Conservation (phyloP, 1,140 invertebrate species). For the Plutomurus gul region DNA sequence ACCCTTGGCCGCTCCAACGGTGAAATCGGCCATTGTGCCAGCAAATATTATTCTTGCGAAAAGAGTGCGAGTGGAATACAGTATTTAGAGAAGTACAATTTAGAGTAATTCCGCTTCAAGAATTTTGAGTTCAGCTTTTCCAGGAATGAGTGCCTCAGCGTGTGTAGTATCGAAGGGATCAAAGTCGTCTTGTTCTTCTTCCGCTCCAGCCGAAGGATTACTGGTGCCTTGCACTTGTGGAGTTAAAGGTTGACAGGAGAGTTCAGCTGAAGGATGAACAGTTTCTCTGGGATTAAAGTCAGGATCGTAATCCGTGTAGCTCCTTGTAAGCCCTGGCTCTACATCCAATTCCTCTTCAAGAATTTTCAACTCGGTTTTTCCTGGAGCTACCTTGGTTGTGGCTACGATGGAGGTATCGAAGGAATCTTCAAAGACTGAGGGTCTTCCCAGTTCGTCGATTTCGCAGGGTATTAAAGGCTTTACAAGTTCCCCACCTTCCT, state of each 20-base stretch:
- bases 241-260: conserved; percentile 6
- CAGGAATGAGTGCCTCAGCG: conserved; percentile 74
- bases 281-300: conserved; percentile 70
- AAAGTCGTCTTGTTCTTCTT: not conserved
- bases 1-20: conserved; percentile 40
- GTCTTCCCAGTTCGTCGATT: not conserved
- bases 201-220: not conserved
- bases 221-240: conserved; percentile 30
- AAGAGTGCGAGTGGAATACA: not conserved
- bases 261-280: not conserved
- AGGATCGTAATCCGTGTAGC: conserved; percentile 62
- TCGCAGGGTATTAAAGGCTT: not conserved
- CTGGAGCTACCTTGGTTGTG: conserved; percentile 73
- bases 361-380: conserved; percentile 63
- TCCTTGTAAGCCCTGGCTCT: conserved; percentile 24
- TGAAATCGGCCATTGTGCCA: not conserved
- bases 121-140: conserved; percentile 64
- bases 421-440: conserved; percentile 66
- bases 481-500: not conserved
- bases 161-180: conserved; percentile 88
- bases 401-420: conserved; percentile 77
- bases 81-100: conserved; percentile 31
- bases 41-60: not conserved
- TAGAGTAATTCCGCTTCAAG: conserved; percentile 52
- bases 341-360: conserved; percentile 57